phyloP scores from a whole-genome alignment of 2,797 vertebrate species.

The Rachycentron canadum region DNA sequence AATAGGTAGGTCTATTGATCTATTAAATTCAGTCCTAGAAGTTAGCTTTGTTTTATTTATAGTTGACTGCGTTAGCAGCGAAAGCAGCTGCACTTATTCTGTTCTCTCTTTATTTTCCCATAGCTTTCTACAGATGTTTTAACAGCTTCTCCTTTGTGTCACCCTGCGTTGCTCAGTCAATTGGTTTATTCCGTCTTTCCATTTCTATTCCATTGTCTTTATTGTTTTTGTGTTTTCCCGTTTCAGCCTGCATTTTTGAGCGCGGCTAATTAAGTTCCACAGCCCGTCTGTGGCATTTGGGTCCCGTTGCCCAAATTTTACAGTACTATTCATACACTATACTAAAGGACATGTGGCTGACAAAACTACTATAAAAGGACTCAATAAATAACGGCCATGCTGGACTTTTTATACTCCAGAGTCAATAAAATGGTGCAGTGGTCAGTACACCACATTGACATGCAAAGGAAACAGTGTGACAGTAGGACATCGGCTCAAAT shows the following conservation, averaged over 20 bases:
- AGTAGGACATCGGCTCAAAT: background rate
- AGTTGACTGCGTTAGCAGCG: background rate
- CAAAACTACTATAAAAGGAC: background rate
- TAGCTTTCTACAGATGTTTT: constrained; percentile 22
- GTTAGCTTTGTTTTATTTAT: constrained; percentile 22
- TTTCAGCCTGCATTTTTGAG: constrained; percentile 8
- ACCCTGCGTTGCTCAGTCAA: constrained; percentile 1
- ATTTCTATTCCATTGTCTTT: constrained; percentile 10
- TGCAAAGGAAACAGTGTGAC: too few relatives aligned
- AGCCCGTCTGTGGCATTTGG: constrained; percentile 6
- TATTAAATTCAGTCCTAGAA: constrained; percentile 8
- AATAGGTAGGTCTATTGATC: constrained; percentile 3
- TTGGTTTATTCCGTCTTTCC: constrained; percentile 12
- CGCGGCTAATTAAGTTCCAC: background rate
- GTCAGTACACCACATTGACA: too few relatives aligned
- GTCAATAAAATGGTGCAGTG: background rate
- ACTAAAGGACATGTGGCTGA: background rate
- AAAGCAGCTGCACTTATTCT: background rate
- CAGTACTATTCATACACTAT: background rate
- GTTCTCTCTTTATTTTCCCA: constrained; percentile 17
- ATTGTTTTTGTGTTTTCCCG: constrained; percentile 15
- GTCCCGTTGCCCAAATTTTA: constrained; percentile 11
- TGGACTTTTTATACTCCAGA: background rate
- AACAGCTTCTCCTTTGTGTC: constrained; percentile 22
- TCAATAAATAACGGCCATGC: background rate